These are phyloP conservation scores for Drosophila kambysellisi DNA, from an alignment of 2,888 invertebrate genomes.

Conservation along the genomic window DNA sequence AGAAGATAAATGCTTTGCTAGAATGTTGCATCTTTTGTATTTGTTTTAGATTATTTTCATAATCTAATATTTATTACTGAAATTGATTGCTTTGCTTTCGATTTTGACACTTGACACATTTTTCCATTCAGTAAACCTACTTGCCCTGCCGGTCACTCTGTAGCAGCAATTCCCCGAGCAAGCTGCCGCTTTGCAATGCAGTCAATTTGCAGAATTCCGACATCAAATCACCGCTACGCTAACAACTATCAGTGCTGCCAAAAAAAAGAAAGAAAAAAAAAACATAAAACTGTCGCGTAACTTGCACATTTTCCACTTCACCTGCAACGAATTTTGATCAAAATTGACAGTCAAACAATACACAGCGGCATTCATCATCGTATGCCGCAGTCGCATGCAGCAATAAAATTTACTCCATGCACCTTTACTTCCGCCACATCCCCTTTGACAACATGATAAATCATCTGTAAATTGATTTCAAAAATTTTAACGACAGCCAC, in stretches of 20 bases:
- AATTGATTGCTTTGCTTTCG: neutral
- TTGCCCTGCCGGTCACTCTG: constrained; percentile 15
- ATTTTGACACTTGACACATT: neutral
- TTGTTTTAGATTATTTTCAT: neutral
- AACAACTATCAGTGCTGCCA: constrained; percentile 11
- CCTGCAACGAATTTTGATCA: constrained; percentile 70
- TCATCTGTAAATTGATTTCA: constrained; percentile 78
- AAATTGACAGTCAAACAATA: constrained; percentile 76
- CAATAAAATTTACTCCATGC: constrained; percentile 8
- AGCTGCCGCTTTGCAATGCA: constrained; percentile 17
- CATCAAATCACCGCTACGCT: constrained; percentile 40
- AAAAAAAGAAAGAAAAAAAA: constrained; percentile 10
- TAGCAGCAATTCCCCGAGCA: constrained; percentile 39
- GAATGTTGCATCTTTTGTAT: neutral
- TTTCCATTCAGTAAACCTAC: neutral
- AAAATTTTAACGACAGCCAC: constrained; percentile 63
- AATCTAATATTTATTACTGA: neutral
- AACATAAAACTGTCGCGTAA: constrained; percentile 67
- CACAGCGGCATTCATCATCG: constrained; percentile 77
- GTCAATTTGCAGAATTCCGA: constrained; percentile 55
- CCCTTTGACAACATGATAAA: constrained; percentile 66
- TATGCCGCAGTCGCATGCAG: constrained; percentile 68
- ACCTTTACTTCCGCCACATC: neutral
- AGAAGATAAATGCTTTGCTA: neutral
- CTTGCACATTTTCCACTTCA: constrained; percentile 76